Percentiles rank a stretch among this genome's conserved stretches.
These are phyloP conservation scores for Orchesella flavescens DNA, from an alignment of 2,888 invertebrate species.

Conservation along the genomic window DNA sequence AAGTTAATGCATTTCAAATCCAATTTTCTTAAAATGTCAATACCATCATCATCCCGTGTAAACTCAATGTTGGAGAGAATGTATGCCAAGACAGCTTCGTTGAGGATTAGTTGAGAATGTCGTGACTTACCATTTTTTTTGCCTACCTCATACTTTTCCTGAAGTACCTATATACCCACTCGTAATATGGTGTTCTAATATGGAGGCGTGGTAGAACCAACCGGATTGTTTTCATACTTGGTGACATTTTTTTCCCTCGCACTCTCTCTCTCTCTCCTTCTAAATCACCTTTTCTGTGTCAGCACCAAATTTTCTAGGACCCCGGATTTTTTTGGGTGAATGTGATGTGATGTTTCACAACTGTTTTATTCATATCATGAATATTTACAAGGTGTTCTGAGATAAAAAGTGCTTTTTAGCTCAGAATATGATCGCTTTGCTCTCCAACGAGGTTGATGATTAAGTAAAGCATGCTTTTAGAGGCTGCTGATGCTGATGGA, in stretches of 20 bases:
- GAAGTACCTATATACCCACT: no score
- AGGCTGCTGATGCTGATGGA: conserved; percentile 9
- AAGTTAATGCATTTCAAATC: conserved; percentile 61
- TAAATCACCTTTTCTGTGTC: conserved; percentile 5
- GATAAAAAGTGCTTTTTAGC: conserved; percentile 48
- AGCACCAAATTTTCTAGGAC: no score
- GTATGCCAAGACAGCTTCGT: conserved; percentile 25
- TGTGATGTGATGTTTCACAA: not conserved
- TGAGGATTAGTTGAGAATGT: conserved; percentile 51
- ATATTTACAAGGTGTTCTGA: conserved; percentile 58
- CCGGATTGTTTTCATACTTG: conserved; percentile 52
- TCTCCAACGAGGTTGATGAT: conserved; percentile 44
- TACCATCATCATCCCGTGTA: conserved; percentile 18
- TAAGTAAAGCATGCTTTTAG: conserved; percentile 58
- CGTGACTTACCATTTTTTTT: conserved; percentile 45
- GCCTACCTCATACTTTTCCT: conserved; percentile 8
- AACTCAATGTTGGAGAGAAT: not conserved
- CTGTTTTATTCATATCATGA: conserved; percentile 54
- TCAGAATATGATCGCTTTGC: conserved; percentile 12
- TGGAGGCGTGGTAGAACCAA: not conserved
- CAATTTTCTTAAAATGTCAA: conserved; percentile 61
- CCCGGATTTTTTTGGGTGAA: conserved; percentile 25
- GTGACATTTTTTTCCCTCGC: conserved; percentile 4
- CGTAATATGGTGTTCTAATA: no score
- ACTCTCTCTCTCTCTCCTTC: not conserved